Base-by-base conservation (phyloP, 2,113 vertebrate species). In the Turnix velox region DNA sequence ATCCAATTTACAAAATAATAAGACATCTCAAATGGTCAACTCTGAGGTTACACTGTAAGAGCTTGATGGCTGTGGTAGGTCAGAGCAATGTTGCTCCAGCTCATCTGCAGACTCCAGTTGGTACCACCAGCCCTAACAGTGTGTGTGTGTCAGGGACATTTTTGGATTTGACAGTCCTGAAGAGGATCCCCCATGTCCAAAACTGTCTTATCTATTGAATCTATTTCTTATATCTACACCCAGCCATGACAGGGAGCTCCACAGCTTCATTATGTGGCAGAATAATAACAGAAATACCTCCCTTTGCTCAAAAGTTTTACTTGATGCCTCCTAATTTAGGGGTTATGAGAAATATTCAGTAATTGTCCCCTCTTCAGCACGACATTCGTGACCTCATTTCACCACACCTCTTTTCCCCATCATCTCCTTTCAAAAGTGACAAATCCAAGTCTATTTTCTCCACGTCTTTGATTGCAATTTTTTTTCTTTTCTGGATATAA, bases 391-490 rank as follows among this genome's bases (percentile, higher is more conserved):
- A 2, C 27, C 68, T 55, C 3, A 1, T 77, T 88, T 86, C 69
- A 72, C 68, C 66, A 8, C 4, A 31, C 22, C 22, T 40, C 43
- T 72, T 84, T 74, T 54, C 77, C 79, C 48, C 1, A 2, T 61
- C 87, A 79, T 18, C 40, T 67, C 72, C 77, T 87, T 78, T 91
- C 90, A 85, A 28, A 89, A 89, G 78, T 82, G 81, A 91, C 78
- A 92, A 92, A 78, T 62, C 78, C 78, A 30, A 6, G 62, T 16
- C 90, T 84, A 82, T 94, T 87, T 92, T 91, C 55, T 88, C 81
- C 54, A 15, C 14, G 68, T 23, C 74, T 95, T 91, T 96, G 92
- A 96, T 96, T 74, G 65, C 25, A 18, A 19, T 20, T 94, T 81
- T 89, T 92, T 84, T 59, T 55, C 65, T 89, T 77, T 75, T 67